Evolutionary conservation across 2,113 vertebrate species (phyloP).

Genomic region (Tachysurus fulvidraco): DNA sequence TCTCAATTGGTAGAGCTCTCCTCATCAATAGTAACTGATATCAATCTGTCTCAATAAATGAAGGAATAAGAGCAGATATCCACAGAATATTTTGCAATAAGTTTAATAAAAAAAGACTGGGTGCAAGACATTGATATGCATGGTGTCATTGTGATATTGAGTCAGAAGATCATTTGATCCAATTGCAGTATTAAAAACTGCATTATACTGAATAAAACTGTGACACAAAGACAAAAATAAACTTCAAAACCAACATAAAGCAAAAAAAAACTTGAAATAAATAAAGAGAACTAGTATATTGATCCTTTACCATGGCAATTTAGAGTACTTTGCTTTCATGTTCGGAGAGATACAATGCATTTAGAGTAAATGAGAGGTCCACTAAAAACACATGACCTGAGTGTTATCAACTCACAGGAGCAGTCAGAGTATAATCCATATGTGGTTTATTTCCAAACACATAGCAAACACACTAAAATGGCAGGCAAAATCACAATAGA

Average conservation of each 20-base stretch:
- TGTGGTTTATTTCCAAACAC: no score
- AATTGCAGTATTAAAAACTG: conserved; percentile 42
- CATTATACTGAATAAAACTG: conserved; percentile 45
- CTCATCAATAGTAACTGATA: conserved; percentile 59
- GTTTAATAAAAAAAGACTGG: neutral
- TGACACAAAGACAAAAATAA: conserved; percentile 44
- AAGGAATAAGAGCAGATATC: conserved; percentile 47
- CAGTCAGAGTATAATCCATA: no score
- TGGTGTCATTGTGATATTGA: conserved; percentile 39
- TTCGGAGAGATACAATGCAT: conserved; percentile 25
- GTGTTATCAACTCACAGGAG: neutral
- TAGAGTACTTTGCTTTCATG: conserved; percentile 15
- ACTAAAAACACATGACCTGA: conserved; percentile 52
- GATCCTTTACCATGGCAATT: conserved; percentile 20
- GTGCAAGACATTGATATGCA: conserved; percentile 37
- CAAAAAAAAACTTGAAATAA: neutral
- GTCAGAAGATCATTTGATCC: conserved; percentile 49
- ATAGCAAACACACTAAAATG: no score
- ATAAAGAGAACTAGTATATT: neutral
- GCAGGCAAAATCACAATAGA: no score
- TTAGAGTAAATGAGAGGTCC: conserved; percentile 39
- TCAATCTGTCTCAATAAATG: conserved; percentile 57
- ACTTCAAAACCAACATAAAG: conserved; percentile 2
- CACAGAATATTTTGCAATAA: conserved; percentile 8
- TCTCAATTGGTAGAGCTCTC: conserved; percentile 58